phyloP scores from a whole-genome alignment of 1,140 invertebrate genomes.

The Rhyzopertha dominica region DNA sequence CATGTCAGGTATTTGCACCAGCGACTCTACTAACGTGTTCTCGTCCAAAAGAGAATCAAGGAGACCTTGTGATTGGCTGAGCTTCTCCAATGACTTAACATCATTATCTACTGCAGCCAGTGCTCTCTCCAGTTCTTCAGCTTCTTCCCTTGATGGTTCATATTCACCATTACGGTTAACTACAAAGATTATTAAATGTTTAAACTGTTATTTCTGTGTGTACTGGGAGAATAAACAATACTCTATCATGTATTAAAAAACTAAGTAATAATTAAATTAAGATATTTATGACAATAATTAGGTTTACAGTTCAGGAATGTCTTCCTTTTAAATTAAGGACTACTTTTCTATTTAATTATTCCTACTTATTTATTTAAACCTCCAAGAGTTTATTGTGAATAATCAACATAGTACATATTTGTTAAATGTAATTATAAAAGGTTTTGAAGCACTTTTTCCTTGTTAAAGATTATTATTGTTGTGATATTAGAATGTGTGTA shows the following conservation, averaged over 20 bases:
- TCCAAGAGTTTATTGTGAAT: no score
- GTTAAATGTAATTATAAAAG: no score
- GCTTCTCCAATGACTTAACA: conserved; percentile 67
- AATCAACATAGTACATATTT: no score
- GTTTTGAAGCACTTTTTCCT: no score
- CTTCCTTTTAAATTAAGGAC: no score
- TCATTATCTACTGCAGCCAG: conserved; percentile 76
- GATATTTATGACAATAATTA: neutral
- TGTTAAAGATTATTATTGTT: no score
- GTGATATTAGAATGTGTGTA: no score
- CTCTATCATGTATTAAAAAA: conserved; percentile 3
- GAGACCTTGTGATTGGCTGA: conserved; percentile 59
- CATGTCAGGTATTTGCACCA: conserved; percentile 42
- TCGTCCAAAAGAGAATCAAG: conserved; percentile 47
- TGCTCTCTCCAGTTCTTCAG: conserved; percentile 77
- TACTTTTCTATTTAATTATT: no score
- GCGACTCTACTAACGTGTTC: conserved; percentile 38
- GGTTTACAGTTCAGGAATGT: no score
- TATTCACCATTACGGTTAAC: conserved; percentile 68
- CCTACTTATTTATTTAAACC: no score
- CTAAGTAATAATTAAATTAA: neutral
- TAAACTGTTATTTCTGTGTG: neutral
- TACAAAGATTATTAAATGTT: conserved; percentile 38
- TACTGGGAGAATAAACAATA: neutral
- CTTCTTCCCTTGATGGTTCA: conserved; percentile 70